Conservation (phyloP, 2,888 invertebrate genomes). For the Stenotaenia linearis region DNA sequence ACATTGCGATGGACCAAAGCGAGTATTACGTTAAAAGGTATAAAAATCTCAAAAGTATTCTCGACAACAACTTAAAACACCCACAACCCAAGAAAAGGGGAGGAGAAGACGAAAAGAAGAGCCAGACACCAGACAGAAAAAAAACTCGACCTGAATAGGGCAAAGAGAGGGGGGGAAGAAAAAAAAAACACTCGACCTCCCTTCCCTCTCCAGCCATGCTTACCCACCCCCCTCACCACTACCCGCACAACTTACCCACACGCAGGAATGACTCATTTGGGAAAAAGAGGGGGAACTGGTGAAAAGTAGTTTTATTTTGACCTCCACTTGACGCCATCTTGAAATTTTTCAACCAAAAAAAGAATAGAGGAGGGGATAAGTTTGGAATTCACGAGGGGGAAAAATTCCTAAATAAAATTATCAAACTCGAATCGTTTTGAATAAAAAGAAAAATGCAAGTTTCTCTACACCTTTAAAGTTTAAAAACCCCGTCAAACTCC, state of each 20-base stretch:
- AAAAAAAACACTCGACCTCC: background rate
- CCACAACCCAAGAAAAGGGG: background rate
- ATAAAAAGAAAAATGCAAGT: background rate
- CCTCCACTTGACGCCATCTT: constrained; percentile 14
- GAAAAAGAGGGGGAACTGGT: background rate
- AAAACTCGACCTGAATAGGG: constrained; percentile 27
- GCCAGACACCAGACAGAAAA: constrained; percentile 30
- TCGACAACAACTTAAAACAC: background rate
- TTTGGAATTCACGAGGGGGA: background rate
- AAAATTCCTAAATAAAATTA: constrained; percentile 15
- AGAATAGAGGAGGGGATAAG: constrained; percentile 14
- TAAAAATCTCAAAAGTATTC: background rate
- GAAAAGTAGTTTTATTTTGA: constrained; percentile 19
- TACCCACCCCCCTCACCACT: background rate
- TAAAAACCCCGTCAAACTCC: background rate
- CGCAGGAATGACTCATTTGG: background rate
- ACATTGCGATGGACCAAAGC: background rate
- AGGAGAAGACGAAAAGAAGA: constrained; percentile 17
- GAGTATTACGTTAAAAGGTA: background rate
- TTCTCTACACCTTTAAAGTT: background rate
- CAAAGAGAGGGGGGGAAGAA: background rate
- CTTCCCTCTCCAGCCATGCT: background rate
- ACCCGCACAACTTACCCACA: constrained; percentile 10
- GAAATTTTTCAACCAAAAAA: constrained; percentile 11
- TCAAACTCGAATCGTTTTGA: background rate